Conservation (phyloP, 2,888 invertebrate species). For the Rotaria magnacalcarata region DNA sequence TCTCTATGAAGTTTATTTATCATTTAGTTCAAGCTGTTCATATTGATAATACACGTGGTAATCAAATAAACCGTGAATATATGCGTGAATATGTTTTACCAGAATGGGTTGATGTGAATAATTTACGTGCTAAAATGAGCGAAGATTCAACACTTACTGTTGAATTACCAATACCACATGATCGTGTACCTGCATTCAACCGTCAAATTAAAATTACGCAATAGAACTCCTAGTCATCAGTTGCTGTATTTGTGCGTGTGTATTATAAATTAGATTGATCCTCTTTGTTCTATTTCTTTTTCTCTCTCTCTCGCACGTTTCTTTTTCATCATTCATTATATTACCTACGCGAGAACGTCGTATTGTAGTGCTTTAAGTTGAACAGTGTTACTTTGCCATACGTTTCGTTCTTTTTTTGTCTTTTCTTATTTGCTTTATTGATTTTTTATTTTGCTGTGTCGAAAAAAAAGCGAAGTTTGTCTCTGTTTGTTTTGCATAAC, state of each 20-base stretch:
- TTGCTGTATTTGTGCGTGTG: not conserved
- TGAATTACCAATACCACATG: constrained; percentile 46
- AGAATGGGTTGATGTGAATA: constrained; percentile 43
- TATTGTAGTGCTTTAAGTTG: not conserved
- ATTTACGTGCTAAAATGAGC: constrained; percentile 45
- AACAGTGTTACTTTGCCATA: constrained; percentile 24
- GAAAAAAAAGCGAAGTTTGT: not conserved
- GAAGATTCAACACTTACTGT: constrained; percentile 46
- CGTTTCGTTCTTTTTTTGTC: not conserved
- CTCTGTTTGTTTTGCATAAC: not conserved
- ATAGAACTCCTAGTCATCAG: constrained; percentile 14
- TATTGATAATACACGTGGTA: constrained; percentile 39
- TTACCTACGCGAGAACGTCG: constrained; percentile 18
- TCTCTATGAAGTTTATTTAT: no score
- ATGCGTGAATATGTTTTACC: constrained; percentile 44
- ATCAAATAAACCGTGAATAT: constrained; percentile 45
- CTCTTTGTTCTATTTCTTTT: not conserved
- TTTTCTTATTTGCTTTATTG: not conserved
- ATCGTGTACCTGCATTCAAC: constrained; percentile 14
- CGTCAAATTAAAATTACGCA: constrained; percentile 34
- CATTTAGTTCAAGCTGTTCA: constrained; percentile 44
- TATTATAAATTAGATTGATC: constrained; percentile 17
- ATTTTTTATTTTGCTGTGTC: constrained; percentile 24
- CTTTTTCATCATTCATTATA: not conserved
- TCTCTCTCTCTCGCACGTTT: not conserved